phyloP scores from a whole-genome alignment of 2,113 vertebrate species.

The Cranoglanis bouderius region DNA sequence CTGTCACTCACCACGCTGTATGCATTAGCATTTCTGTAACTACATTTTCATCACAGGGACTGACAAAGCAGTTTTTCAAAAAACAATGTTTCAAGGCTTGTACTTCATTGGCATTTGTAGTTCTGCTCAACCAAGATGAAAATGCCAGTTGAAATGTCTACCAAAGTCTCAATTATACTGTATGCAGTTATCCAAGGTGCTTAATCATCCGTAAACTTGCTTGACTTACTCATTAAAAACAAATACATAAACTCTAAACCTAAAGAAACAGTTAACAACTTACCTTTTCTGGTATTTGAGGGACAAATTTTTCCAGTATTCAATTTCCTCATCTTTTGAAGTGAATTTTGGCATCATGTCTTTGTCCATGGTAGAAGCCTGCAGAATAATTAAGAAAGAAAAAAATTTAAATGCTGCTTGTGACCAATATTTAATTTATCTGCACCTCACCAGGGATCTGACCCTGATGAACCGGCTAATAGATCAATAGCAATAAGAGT shows the following conservation, averaged over 20 bases:
- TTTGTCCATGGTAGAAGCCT: constrained; percentile 94
- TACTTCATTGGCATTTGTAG: neutral
- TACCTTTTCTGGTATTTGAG: constrained; percentile 95
- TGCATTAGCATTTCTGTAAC: neutral
- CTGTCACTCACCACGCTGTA: neutral
- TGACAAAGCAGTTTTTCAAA: neutral
- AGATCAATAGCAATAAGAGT: neutral
- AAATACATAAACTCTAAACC: neutral
- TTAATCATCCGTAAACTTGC: neutral
- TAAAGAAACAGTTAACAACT: constrained; percentile 12
- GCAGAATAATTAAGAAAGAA: constrained; percentile 33
- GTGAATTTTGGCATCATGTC: constrained; percentile 94
- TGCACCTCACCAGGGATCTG: neutral
- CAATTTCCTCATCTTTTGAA: constrained; percentile 92
- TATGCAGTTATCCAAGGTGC: neutral
- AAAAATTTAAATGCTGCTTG: neutral
- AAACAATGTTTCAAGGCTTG: neutral
- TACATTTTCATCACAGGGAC: neutral
- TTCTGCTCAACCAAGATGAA: neutral
- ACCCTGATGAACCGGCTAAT: neutral
- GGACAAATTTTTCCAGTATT: constrained; percentile 93
- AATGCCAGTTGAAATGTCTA: neutral
- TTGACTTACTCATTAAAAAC: neutral
- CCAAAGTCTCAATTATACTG: neutral
- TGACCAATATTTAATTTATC: neutral